These are phyloP conservation scores for Sciurus vulgaris DNA, from an alignment of 2,797 vertebrate species.

Conservation along the genomic window DNA sequence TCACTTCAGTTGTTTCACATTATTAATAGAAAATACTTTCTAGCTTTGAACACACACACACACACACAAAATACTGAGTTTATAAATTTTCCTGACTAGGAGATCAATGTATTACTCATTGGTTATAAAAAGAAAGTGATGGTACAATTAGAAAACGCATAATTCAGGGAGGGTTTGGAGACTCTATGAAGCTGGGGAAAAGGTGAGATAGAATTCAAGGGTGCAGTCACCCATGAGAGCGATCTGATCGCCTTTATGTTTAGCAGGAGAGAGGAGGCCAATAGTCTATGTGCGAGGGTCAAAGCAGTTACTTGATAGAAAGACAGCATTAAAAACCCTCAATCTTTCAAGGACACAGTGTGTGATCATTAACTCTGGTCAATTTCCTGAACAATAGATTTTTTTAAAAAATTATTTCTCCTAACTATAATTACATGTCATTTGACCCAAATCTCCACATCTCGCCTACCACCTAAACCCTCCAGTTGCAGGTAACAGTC, in stretches of 20 bases:
- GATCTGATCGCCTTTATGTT: neutral
- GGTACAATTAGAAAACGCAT: neutral
- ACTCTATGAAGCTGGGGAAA: neutral
- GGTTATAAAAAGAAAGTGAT: neutral
- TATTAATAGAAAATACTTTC: conserved; percentile 57
- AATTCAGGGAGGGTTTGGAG: neutral
- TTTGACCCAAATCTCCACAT: no score
- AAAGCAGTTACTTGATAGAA: neutral
- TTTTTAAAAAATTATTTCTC: neutral
- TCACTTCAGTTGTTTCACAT: conserved; percentile 67
- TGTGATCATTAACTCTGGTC: neutral
- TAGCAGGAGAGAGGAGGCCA: neutral
- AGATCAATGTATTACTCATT: neutral
- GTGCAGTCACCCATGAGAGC: accelerated
- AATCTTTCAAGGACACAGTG: neutral
- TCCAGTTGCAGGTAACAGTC: neutral
- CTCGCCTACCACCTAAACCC: neutral
- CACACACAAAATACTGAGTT: neutral
- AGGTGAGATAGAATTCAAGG: neutral
- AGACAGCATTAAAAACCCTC: neutral
- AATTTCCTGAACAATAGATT: accelerated
- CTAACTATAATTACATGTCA: neutral
- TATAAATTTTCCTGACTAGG: conserved; percentile 35
- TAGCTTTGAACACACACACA: neutral
- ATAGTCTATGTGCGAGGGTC: neutral